phyloP scores from a whole-genome alignment of 2,888 invertebrate genomes.

The Digitonthophagus gazella region DNA sequence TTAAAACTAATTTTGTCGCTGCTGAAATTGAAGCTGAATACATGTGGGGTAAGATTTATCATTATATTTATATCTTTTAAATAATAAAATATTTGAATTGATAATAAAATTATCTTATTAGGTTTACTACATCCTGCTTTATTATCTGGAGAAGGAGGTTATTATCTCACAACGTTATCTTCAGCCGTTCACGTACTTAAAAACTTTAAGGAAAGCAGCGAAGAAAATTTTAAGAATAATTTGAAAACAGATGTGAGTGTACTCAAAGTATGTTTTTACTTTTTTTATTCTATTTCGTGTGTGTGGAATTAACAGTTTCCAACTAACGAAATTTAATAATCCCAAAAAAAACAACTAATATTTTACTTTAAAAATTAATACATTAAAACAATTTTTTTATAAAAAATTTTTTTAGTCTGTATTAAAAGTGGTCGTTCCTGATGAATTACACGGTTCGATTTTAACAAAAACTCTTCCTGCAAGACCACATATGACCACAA shows the following conservation, averaged over 20 bases:
- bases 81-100: background rate
- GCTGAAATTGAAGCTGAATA: slow-evolving; percentile 95
- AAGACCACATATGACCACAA: slow-evolving; percentile 88
- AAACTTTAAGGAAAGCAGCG: slow-evolving; percentile 53
- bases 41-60: slow-evolving; percentile 72
- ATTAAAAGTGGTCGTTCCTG: slow-evolving; percentile 88
- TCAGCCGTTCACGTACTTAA: slow-evolving; percentile 89
- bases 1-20: slow-evolving; percentile 84
- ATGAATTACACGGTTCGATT: slow-evolving; percentile 90
- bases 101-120: slow-evolving; percentile 24
- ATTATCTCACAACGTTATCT: slow-evolving; percentile 90
- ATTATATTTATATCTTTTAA: slow-evolving; percentile 8
- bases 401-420: slow-evolving; percentile 57
- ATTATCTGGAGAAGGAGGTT: slow-evolving; percentile 89
- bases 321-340: background rate
- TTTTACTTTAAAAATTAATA: background rate
- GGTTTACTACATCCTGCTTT: slow-evolving; percentile 84
- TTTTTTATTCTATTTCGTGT: slow-evolving; percentile 21
- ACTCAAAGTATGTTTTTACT: slow-evolving; percentile 26
- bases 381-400: background rate
- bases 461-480: slow-evolving; percentile 90
- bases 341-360: background rate
- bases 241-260: slow-evolving; percentile 49
- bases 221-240: slow-evolving; percentile 45
- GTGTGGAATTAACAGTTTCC: slow-evolving; percentile 8